Evolutionary conservation across 1,140 invertebrate species (phyloP), one percentile per base, ranked within the genome.

Genomic region (Diprion similis): DNA sequence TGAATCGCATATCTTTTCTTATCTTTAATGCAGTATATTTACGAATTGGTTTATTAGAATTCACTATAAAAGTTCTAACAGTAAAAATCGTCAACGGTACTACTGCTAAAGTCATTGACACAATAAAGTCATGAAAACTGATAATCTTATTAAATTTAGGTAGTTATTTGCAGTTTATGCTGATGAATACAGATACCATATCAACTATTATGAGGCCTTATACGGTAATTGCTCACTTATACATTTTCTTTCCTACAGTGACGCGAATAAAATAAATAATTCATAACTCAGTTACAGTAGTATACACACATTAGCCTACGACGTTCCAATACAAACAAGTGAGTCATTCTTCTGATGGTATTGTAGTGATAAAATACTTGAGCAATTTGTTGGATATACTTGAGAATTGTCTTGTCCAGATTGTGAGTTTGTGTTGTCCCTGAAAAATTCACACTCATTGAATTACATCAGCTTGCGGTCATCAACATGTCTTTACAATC

Each of bases 331-430:
- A 76, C 87, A 88, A 66, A 88, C 80, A 10, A 86, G 82, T 48
- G 86, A 87, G 80, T 79, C 87, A 69, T 84, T 87, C 76, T 86
- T 87, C 47, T 79, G 79, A 45, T 87, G 86, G 75, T 87, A 88
- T 75, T 82, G 80, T 71, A 88, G 76, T 15, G 86, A 87, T 46
- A 88, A 77, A 68, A 88, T 85, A 72, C 86, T 87, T 80, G 85
- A 85, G 78, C 86, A 86, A 80, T 74, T 84, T 73, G 87, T 86
- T 73, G 83, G 75, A 75, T 80, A 87, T 71, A 80, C 76, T 80
- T 86, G 85, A 71, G 83, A 80, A 71, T 75, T 81, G 46, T 84
- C 80, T 45, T 46, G 68, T 51, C 81, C 78, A 59, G 76, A 70
- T 47, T 80, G 71, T 68, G 76, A 70, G 68, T 80, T 85, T 66